A percentile compares a stretch with the other conserved stretches of the same genome.
Conservation (phyloP, 2,113 vertebrate genomes). For the Serilophus lunatus region DNA sequence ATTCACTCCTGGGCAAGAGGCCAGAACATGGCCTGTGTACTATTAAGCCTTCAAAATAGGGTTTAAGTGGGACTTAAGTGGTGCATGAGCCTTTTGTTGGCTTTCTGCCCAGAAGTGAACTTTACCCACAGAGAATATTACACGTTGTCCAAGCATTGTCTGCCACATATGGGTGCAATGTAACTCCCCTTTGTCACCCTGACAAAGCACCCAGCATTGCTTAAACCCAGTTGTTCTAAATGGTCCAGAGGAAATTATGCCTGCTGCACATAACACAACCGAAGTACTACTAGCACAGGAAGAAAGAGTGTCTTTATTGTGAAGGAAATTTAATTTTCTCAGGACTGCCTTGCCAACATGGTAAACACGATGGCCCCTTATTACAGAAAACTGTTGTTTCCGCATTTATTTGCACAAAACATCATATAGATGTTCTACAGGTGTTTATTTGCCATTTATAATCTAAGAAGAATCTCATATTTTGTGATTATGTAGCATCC, state of each 20-base stretch:
- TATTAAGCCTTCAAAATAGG: conserved; percentile 54
- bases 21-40: conserved; percentile 40
- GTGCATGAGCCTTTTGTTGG: conserved; percentile 48
- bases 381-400: not conserved
- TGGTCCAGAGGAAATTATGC: not conserved
- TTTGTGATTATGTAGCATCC: not conserved
- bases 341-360: not conserved
- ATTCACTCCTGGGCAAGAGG: conserved; percentile 49
- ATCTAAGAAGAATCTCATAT: not conserved
- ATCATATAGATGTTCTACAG: not conserved
- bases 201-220: not conserved
- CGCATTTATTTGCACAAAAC: not conserved
- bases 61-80: conserved; percentile 63
- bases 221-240: not conserved
- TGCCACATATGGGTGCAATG: not conserved
- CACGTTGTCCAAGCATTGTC: not conserved
- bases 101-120: conserved; percentile 56
- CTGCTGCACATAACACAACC: not conserved
- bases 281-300: not conserved
- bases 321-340: not conserved
- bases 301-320: not conserved
- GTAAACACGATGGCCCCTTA: not conserved
- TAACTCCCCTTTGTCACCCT: conserved; percentile 4
- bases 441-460: not conserved
- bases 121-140: conserved; percentile 35